Evolutionary conservation across 2,113 vertebrate genomes (phyloP).

Genomic region (Lepus timidus): DNA sequence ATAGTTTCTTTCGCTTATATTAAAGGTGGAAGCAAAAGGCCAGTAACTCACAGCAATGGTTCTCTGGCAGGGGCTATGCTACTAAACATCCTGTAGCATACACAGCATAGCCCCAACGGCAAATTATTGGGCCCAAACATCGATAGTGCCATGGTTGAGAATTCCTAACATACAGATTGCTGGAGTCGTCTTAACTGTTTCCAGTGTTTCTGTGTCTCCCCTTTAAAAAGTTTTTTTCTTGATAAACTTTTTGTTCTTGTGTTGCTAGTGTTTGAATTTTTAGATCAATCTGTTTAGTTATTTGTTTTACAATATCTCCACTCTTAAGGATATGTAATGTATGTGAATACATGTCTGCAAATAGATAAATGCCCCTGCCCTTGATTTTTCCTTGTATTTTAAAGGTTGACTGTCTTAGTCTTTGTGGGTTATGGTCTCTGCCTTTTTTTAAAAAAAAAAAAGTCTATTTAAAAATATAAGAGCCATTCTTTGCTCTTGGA

Average conservation of each 20-base stretch:
- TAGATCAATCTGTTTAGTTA: slow-evolving; percentile 39
- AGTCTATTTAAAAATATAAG: slow-evolving; percentile 31
- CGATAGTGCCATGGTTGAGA: neutral
- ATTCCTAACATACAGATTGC: neutral
- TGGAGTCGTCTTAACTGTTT: neutral
- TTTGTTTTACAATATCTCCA: neutral
- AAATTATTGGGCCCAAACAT: neutral
- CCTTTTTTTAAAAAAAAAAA: neutral
- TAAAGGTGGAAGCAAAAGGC: neutral
- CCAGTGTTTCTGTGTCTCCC: neutral
- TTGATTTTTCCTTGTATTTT: neutral
- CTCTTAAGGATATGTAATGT: neutral
- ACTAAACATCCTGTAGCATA: neutral
- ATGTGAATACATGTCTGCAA: neutral
- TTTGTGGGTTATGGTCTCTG: slow-evolving; percentile 3
- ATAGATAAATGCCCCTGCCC: neutral
- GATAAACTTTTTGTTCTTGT: neutral
- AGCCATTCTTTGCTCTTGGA: slow-evolving; percentile 17
- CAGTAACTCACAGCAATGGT: neutral
- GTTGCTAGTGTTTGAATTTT: neutral
- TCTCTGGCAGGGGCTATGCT: neutral
- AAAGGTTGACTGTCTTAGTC: neutral
- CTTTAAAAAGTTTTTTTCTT: neutral
- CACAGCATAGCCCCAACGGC: neutral
- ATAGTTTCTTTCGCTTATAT: neutral